Base-by-base conservation (phyloP, 2,888 invertebrate genomes). In the Dysmachus trigonus region DNA sequence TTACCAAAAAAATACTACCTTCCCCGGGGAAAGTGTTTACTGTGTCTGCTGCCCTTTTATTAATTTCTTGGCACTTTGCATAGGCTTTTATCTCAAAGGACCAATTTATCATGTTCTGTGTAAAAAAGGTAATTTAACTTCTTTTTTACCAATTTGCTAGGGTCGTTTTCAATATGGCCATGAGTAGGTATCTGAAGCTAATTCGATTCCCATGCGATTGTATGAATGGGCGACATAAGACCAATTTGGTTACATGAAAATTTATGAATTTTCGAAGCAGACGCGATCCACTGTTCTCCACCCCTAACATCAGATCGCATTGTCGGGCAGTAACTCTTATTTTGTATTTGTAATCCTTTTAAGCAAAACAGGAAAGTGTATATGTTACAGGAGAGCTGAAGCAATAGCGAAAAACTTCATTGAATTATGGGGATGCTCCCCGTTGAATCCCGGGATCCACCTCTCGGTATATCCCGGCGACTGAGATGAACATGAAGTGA, bases 341-440 rank as follows among this genome's bases (percentile, higher is more conserved):
- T 73, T 31, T 73, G 73, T 73, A 73, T 73, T 33, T 73, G 73
- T 73, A 73, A 73, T 73, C 73, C 73, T 35, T 73, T 73, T 73
- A 35, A 73, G 35, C 73, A 33, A 33, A 73, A 35, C 31, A 73
- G 73, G 33, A 18, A 73, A 73, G 73, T 73, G 8, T 7, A 7
- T 33, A 10, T 73, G 33, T 73, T n/a, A 33, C 31, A 73, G 31
- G 3, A 41, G 51, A 22, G 8, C 27, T 22, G 62, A 22, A 62
- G 62, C 62, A 62, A 62, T 73, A 73, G 73, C 73, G 18, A 73
- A 47, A 41, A 73, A 73, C 73, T 73, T 33, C 73, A 73, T 62
- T 31, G 73, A 73, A 33, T 73, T 35, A 35, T 73, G 73, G 73
- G 72, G 73, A 73, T 73, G 73, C 73, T 30, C 33, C 31, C 73